A percentile compares a stretch with the other conserved stretches of the same genome.
phyloP scores from a whole-genome alignment of 2,797 vertebrate species.

The Notamacropus eugenii region DNA sequence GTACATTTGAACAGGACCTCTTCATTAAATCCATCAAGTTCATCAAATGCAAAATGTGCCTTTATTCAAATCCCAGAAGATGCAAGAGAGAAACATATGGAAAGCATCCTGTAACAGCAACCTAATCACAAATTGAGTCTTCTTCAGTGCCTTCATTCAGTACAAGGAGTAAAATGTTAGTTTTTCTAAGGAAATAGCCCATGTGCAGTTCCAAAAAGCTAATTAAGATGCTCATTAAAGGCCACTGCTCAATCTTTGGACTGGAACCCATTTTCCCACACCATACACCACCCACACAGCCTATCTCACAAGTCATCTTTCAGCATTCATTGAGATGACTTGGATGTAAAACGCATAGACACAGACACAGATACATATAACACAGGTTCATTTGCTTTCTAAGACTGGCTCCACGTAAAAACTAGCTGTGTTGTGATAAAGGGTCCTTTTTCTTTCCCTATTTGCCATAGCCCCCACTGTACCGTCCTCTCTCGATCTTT shows the following conservation, averaged over 20 bases:
- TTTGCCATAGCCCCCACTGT: slow-evolving; percentile 11
- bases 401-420: neutral
- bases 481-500: neutral
- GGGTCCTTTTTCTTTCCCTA: neutral
- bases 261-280: neutral
- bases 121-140: neutral
- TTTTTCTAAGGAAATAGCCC: slow-evolving; percentile 16
- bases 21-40: slow-evolving; percentile 26
- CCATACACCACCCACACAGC: neutral
- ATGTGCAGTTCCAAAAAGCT: neutral
- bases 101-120: neutral
- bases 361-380: neutral
- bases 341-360: neutral
- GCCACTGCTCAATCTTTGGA: neutral
- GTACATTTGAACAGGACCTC: neutral
- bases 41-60: neutral
- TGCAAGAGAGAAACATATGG: neutral
- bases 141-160: neutral
- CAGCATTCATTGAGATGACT: neutral
- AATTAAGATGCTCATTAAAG: neutral
- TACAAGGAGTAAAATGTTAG: neutral
- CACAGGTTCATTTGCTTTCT: neutral
- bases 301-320: neutral
- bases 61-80: neutral
- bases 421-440: neutral